Percentiles rank a stretch among this genome's conserved stretches.
Evolutionary conservation across 2,797 vertebrate genomes (phyloP).

Genomic region (Enteromius viviparus): DNA sequence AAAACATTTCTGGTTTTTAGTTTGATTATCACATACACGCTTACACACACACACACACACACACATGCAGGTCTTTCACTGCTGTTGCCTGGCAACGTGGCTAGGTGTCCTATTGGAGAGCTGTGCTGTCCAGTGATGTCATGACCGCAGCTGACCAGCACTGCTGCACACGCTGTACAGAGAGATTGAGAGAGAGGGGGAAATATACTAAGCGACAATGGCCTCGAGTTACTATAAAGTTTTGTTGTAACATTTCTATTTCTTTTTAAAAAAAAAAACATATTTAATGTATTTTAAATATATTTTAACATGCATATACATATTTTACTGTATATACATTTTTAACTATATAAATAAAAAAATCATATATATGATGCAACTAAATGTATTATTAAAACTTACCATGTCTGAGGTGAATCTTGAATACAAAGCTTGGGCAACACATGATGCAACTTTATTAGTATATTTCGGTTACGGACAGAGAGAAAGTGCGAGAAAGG

Average conservation of each 20-base stretch:
- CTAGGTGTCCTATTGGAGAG: conserved; percentile 74
- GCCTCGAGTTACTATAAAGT: conserved; percentile 30
- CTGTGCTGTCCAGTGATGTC: conserved; percentile 76
- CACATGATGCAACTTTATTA: conserved; percentile 53
- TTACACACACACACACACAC: conserved; percentile 42
- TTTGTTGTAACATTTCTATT: neutral
- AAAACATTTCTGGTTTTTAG: conserved; percentile 46
- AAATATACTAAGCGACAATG: neutral
- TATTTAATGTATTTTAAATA: too few species aligned
- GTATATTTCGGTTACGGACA: conserved; percentile 44
- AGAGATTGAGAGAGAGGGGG: conserved; percentile 29
- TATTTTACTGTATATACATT: too few species aligned
- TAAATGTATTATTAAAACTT: neutral
- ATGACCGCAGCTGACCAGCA: conserved; percentile 76
- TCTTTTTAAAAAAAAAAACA: neutral
- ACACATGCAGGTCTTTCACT: conserved; percentile 74
- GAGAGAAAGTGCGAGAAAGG: conserved; percentile 21
- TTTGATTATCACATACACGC: conserved; percentile 51
- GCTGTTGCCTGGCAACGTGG: conserved; percentile 83
- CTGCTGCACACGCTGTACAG: conserved; percentile 54
- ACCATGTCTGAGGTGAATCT: neutral
- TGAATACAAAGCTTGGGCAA: conserved; percentile 41
- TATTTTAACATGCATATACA: too few species aligned
- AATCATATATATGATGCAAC: conserved; percentile 2
- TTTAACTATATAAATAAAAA: too few species aligned